Evolutionary conservation across 2,888 invertebrate species (phyloP).

Genomic region (Gibbula magus): DNA sequence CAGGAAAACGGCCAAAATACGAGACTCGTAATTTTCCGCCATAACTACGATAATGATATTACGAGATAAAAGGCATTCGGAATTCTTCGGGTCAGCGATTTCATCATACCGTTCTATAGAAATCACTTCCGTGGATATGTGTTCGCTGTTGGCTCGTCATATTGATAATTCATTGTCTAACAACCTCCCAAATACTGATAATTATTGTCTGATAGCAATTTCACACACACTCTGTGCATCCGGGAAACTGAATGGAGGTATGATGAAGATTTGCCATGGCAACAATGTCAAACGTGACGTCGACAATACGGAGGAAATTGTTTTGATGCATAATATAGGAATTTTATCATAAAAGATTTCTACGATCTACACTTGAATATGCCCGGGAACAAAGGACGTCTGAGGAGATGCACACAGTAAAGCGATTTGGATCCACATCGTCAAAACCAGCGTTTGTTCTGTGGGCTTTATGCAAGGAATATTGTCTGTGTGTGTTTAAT

Average conservation of each 20-base stretch:
- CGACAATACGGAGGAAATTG: not conserved
- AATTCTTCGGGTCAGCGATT: constrained; percentile 14
- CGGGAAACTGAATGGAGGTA: not conserved
- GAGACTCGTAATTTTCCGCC: constrained; percentile 12
- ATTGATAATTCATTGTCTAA: constrained; percentile 21
- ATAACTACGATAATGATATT: constrained; percentile 12
- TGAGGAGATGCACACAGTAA: not conserved
- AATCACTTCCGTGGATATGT: constrained; percentile 1
- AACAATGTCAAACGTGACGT: not conserved
- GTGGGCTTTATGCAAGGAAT: too few species aligned
- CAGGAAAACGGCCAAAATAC: not conserved
- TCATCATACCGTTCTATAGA: constrained; percentile 18
- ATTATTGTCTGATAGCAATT: not conserved
- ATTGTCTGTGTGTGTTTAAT: too few species aligned
- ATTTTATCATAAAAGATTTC: not conserved
- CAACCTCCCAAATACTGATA: not conserved
- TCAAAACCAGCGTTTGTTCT: too few species aligned
- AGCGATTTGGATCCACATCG: too few species aligned
- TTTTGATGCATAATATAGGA: constrained; percentile 12
- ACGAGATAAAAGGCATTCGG: constrained; percentile 16
- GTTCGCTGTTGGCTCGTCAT: constrained; percentile 1
- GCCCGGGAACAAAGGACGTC: not conserved
- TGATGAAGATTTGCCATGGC: constrained; percentile 3
- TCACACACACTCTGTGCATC: constrained; percentile 3
- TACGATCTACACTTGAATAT: not conserved